Evolutionary conservation across 2,888 invertebrate genomes (phyloP).

Genomic region (Lamellibrachia columna): DNA sequence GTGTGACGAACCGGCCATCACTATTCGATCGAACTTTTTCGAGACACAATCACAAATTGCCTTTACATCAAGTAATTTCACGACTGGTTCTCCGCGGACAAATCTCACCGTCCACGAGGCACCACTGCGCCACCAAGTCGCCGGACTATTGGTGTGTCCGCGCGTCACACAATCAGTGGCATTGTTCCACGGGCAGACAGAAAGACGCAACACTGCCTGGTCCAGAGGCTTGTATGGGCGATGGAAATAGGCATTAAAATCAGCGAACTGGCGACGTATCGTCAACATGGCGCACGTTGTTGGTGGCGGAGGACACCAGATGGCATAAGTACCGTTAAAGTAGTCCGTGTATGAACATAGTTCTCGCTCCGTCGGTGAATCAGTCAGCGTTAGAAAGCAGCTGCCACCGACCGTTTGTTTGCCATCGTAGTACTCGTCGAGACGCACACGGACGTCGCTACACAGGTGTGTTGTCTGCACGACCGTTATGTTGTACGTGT

Average conservation of each 20-base stretch:
- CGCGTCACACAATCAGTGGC: not conserved
- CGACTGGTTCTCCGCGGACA: not conserved
- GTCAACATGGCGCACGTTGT: not conserved
- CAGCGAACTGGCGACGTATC: not conserved
- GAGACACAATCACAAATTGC: not conserved
- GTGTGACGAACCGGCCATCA: not conserved
- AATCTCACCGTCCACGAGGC: not conserved
- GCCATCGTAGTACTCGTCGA: not conserved
- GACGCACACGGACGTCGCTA: not conserved
- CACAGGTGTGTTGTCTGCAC: not conserved
- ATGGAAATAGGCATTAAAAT: not conserved
- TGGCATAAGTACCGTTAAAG: not conserved
- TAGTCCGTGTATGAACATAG: not conserved
- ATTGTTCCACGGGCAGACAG: not conserved
- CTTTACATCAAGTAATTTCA: not conserved
- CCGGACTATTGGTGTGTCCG: not conserved
- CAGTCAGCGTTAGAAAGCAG: not conserved
- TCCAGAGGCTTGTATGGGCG: not conserved
- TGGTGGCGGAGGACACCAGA: not conserved
- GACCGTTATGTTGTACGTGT: not conserved
- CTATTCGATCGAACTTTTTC: not conserved
- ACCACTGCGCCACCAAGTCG: not conserved
- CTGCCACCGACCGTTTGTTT: not conserved
- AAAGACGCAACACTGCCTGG: not conserved
- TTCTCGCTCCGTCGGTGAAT: not conserved